Conservation (phyloP, 2,797 vertebrate species). For the Sarcophilus harrisii region DNA sequence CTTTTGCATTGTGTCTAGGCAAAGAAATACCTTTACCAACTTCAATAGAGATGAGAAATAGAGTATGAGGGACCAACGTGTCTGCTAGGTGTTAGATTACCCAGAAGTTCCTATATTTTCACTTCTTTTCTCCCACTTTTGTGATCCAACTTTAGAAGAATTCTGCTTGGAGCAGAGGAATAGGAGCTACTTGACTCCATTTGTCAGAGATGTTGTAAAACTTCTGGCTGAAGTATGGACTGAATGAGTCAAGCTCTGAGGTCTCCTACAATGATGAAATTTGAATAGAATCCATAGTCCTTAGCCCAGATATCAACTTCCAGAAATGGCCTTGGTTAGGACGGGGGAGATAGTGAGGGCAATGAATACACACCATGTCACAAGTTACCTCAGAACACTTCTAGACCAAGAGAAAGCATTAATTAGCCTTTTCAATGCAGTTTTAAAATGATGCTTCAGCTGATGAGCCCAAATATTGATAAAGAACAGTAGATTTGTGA, state of each 20-base stretch:
- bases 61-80: background rate
- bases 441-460: slow-evolving; percentile 26
- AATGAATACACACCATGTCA: slow-evolving; percentile 21
- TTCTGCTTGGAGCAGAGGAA: slow-evolving; percentile 50
- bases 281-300: background rate
- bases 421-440: slow-evolving; percentile 30
- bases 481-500: slow-evolving; percentile 7
- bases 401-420: slow-evolving; percentile 25
- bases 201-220: background rate
- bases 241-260: background rate
- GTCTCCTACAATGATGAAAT: background rate
- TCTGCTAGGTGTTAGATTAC: background rate
- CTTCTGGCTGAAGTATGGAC: background rate
- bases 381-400: slow-evolving; percentile 20
- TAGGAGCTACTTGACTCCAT: background rate
- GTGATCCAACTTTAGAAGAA: slow-evolving; percentile 30
- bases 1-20: background rate
- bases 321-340: slow-evolving; percentile 17
- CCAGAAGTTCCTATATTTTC: slow-evolving; percentile 18
- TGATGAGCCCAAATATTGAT: background rate
- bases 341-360: background rate
- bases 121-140: slow-evolving; percentile 7
- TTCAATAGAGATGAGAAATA: background rate
- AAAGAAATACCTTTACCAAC: background rate
- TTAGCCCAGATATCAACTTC: slow-evolving; percentile 19